Evolutionary conservation across 2,888 invertebrate species (phyloP), one percentile per base, ranked within the genome.

Genomic region (Melinaea marsaeus): DNA sequence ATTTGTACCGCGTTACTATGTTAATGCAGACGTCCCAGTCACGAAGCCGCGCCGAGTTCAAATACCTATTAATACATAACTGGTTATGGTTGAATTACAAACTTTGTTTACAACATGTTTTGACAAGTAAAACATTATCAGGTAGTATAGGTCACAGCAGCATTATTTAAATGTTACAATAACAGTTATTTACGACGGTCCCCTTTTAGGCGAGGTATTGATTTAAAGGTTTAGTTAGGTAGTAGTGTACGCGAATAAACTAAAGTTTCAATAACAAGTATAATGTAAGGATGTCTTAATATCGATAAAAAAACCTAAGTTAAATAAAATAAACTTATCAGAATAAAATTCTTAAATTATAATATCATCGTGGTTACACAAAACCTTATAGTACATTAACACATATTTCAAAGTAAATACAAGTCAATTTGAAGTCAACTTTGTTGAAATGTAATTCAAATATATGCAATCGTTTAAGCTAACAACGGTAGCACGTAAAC

Each of bases 1-100:
- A 72, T 79, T 82, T 75, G 76, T 77, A 73, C 66, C 71, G 73
- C 72, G 75, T 78, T 81, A 81, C 80, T 83, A 81, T 81, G 80
- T 78, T 79, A 83, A 84, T 84, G 74, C 65, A 67, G 68, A 70
- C 68, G 60, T 71, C 71, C 22, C 61, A 75, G 77, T 77, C 79
- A 78, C 74, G 75, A 76, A 72, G 70, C 67, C 58, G 69, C 61
- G 60, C 42, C 57, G 61, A 67, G 64, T 70, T 65, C 67, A 57
- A 64, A 62, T 56, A 60, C 42, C 47, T 63, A 65, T 59, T 67
- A 68, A 66, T 66, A 62, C 63, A 58, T 51, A 63, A 68, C 64
- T 64, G 66, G 71, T 71, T 71, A 62, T 62, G 57, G 63, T 68
- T 63, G 63, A 68, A 69, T 71, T 74, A 74, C 77, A 76, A 76